Conservation (phyloP, 64 coral and sea anemone species). For the Actinia equina region DNA sequence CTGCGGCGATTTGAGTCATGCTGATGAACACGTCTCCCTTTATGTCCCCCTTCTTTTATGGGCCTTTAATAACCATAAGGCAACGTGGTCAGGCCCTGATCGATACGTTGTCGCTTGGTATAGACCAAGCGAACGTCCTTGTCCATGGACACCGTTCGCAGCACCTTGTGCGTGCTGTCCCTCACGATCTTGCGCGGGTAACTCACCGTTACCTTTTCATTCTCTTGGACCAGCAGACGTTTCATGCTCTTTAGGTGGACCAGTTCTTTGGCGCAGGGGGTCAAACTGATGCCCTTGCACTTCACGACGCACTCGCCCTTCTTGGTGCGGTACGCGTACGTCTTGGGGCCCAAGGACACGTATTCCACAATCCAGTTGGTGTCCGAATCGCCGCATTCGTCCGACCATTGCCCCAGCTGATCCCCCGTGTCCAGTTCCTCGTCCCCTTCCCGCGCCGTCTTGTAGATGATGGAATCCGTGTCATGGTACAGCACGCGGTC, state of each 20-base stretch:
- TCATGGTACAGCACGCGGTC: slow-evolving; percentile 24
- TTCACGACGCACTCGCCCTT: not conserved
- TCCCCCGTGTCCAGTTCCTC: not conserved
- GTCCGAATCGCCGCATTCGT: not conserved
- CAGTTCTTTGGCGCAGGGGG: not conserved
- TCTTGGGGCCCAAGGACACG: not conserved
- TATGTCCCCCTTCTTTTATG: too few relatives aligned
- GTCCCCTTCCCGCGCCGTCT: not conserved
- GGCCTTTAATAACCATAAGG: too few relatives aligned
- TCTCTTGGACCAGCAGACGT: not conserved
- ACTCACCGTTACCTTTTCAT: not conserved
- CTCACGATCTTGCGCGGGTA: not conserved
- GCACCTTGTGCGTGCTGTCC: not conserved
- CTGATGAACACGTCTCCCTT: too few relatives aligned
- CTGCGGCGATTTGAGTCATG: too few relatives aligned
- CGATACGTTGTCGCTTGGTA: not conserved
- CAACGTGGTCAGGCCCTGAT: too few relatives aligned
- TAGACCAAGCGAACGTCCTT: not conserved
- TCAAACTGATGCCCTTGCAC: not conserved
- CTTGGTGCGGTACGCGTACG: not conserved
- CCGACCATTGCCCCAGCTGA: not conserved
- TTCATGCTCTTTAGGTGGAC: not conserved
- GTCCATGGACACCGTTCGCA: not conserved
- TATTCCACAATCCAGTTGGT: not conserved
- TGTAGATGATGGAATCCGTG: slow-evolving; percentile 26